phyloP scores from a whole-genome alignment of 2,113 vertebrate genomes.

The Danionella cerebrum region DNA sequence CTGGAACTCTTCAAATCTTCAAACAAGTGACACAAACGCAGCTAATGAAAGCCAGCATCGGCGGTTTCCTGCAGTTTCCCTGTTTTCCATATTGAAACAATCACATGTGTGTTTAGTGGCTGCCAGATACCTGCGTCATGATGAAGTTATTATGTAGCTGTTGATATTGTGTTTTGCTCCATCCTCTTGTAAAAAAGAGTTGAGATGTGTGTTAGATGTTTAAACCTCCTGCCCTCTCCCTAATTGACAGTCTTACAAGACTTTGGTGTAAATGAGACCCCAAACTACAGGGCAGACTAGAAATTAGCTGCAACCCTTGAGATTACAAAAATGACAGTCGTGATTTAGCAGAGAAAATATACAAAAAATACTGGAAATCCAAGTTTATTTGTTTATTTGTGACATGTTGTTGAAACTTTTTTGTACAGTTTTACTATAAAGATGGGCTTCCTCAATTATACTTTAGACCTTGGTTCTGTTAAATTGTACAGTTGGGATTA shows the following conservation, averaged over 20 bases:
- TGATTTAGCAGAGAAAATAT: too few species aligned
- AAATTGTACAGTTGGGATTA: too few species aligned
- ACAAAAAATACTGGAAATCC: too few species aligned
- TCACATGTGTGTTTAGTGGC: not conserved
- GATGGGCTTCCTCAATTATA: too few species aligned
- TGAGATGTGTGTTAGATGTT: not conserved
- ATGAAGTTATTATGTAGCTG: conserved; percentile 3
- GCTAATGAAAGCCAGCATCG: not conserved
- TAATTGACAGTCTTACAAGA: not conserved
- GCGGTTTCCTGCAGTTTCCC: not conserved
- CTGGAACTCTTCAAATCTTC: not conserved
- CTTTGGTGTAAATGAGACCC: conserved; percentile 3
- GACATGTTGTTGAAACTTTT: too few species aligned
- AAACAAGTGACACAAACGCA: not conserved
- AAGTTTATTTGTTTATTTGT: too few species aligned
- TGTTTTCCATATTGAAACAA: not conserved
- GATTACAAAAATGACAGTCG: not conserved
- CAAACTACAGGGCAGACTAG: not conserved
- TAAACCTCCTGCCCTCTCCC: not conserved
- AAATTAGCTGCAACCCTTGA: not conserved
- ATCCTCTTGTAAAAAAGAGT: conserved; percentile 3
- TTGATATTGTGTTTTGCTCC: not conserved
- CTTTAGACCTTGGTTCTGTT: too few species aligned
- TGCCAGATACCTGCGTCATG: not conserved
- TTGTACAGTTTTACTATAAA: too few species aligned